These are phyloP conservation scores for Seira musarum DNA, from an alignment of 2,888 invertebrate species.

Conservation along the genomic window DNA sequence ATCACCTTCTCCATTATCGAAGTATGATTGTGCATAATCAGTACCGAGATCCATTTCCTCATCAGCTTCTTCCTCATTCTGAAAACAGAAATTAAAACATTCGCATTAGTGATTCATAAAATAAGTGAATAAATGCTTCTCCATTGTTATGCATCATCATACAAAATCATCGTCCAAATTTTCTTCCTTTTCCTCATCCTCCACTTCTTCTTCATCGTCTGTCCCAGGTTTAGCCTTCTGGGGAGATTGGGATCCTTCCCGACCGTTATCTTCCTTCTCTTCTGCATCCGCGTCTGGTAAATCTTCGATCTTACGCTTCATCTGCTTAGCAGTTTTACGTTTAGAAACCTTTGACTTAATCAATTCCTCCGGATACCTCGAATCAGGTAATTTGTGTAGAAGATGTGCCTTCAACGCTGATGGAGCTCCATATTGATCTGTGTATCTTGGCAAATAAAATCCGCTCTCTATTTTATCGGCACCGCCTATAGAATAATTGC, in stretches of 20 bases:
- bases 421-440: slow-evolving; percentile 72
- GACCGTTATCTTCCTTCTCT: slow-evolving; percentile 11
- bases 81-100: slow-evolving; percentile 19
- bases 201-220: slow-evolving; percentile 69
- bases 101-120: not conserved
- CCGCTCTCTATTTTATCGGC: slow-evolving; percentile 20
- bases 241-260: not conserved
- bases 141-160: not conserved
- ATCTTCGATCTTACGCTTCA: slow-evolving; percentile 51
- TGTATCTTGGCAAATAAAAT: slow-evolving; percentile 72
- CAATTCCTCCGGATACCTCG: slow-evolving; percentile 44
- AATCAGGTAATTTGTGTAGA: slow-evolving; percentile 28
- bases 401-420: slow-evolving; percentile 70
- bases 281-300: slow-evolving; percentile 64
- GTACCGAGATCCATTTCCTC: slow-evolving; percentile 74
- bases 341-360: not conserved
- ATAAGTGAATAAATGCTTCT: not conserved
- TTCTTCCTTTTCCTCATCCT: slow-evolving; percentile 66
- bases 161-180: not conserved
- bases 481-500: slow-evolving; percentile 53
- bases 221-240: slow-evolving; percentile 69
- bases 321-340: slow-evolving; percentile 62
- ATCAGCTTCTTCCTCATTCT: slow-evolving; percentile 78
- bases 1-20: slow-evolving; percentile 74
- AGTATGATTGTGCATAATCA: slow-evolving; percentile 70